phyloP scores from a whole-genome alignment of 2,888 invertebrate species.

The Mesopsocus fuscifrons region DNA sequence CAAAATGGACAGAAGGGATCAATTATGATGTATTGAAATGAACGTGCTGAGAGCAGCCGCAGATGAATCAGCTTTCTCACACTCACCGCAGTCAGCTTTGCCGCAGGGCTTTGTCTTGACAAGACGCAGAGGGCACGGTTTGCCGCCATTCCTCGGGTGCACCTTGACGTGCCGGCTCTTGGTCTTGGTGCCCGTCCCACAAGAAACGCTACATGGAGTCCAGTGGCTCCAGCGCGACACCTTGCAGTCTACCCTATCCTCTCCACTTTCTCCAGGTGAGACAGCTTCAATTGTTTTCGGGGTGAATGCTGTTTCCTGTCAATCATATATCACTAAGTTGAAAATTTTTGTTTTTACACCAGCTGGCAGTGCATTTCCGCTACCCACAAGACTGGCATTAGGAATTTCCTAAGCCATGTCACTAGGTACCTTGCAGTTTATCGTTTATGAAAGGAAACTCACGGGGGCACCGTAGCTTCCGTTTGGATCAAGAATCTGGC shows the following conservation, averaged over 20 bases:
- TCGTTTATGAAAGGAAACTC: too few relatives aligned
- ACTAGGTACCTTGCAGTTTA: too few relatives aligned
- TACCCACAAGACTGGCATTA: too few relatives aligned
- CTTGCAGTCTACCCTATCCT: constrained; percentile 33
- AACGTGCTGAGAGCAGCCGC: too few relatives aligned
- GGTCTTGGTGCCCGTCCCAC: constrained; percentile 48
- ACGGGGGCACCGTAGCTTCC: not conserved
- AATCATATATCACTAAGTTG: too few relatives aligned
- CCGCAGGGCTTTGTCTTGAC: constrained; percentile 24
- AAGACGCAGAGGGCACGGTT: constrained; percentile 30
- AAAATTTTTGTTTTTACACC: too few relatives aligned
- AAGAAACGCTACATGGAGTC: constrained; percentile 57
- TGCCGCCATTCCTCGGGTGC: constrained; percentile 30
- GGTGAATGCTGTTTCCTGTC: not conserved
- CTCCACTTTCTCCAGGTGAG: constrained; percentile 19
- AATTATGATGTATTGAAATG: too few relatives aligned
- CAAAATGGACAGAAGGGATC: too few relatives aligned
- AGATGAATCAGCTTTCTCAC: not conserved
- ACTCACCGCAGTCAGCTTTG: constrained; percentile 18
- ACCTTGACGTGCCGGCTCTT: constrained; percentile 33
- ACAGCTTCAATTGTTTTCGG: not conserved
- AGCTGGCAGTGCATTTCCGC: too few relatives aligned
- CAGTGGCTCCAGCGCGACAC: constrained; percentile 57
- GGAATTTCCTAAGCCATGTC: too few relatives aligned
- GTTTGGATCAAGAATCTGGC: not conserved